phyloP scores from a whole-genome alignment of 2,797 vertebrate species.

The Pogoniulus pusillus region DNA sequence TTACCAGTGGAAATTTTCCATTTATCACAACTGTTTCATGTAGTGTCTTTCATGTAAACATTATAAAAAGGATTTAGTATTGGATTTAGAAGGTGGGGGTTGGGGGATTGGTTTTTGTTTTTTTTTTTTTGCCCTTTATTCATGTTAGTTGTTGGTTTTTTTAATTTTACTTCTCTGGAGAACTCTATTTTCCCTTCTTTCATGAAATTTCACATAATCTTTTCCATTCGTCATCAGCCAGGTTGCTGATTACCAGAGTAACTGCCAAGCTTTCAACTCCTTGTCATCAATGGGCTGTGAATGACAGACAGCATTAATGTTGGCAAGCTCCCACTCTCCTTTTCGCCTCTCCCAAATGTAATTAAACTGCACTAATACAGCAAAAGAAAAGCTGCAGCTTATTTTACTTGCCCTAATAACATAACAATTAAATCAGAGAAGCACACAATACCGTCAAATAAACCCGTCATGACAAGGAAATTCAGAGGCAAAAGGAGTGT shows the following conservation, averaged over 20 bases:
- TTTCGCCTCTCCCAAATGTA: constrained; percentile 72
- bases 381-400: constrained; percentile 68
- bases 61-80: constrained; percentile 13
- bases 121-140: constrained; percentile 43
- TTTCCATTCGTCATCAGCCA: constrained; percentile 72
- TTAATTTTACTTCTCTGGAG: constrained; percentile 50
- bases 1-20: constrained; percentile 10
- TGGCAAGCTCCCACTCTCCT: constrained; percentile 71
- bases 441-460: constrained; percentile 46
- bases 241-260: constrained; percentile 73
- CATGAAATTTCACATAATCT: constrained; percentile 69
- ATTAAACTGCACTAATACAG: constrained; percentile 68
- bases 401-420: constrained; percentile 67
- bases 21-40: constrained; percentile 10
- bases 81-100: constrained; percentile 16
- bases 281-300: constrained; percentile 74
- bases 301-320: constrained; percentile 75
- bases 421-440: constrained; percentile 59
- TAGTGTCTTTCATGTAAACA: constrained; percentile 8
- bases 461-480: constrained; percentile 38
- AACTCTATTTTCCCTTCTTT: constrained; percentile 4
- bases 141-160: constrained; percentile 31
- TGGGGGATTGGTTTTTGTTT: not conserved
- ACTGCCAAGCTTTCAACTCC: constrained; percentile 76
- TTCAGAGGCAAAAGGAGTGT: constrained; percentile 26